Evolutionary conservation across 2,113 vertebrate genomes (phyloP), one percentile per base, ranked within the genome.

Genomic region (Entelurus aequoreus): DNA sequence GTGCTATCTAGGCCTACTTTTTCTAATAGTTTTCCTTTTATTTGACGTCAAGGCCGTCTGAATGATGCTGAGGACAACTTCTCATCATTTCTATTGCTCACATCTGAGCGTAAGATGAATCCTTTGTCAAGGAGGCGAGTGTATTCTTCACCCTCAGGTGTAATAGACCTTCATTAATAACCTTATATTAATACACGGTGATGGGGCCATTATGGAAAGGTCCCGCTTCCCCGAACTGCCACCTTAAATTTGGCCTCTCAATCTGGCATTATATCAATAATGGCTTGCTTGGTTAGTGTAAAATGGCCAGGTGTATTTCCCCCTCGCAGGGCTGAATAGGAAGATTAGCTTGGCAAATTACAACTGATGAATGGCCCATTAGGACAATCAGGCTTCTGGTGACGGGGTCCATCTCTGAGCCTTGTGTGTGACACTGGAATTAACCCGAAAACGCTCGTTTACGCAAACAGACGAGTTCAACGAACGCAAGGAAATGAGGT

Each of bases 341-440:
- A 65, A 79, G 73, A 80, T 84, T 78, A 77, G 63, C 47, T 74
- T 65, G 47, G 70, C 62, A 83, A 83, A 80, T 84, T 80, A 75
- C 54, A 54, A 48, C 65, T 78, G 76, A 83, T 80, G 63, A 84
- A 83, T 68, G 78, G 63, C 53, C 59, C 63, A 81, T 84, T 78
- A 77, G 65, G 59, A 78, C 75, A 75, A 81, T 75, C 58, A 80
- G 62, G 71, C 67, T 65, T 74, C 69, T 28, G 60, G 44, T 59
- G 52, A 58, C 36, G 65, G 54, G 59, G 56, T 60, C 44, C 35
- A 42, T 63, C 54, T 53, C 58, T 47, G 54, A 65, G 60, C 58
- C 64, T 73, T 69, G 49, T 57, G 48, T 61, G 5, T 50, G 56
- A 54, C 50, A 55, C 12, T 46, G 15, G 11, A 42, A 53, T 51